Percentiles rank a stretch among this genome's conserved stretches.
Evolutionary conservation across 2,888 invertebrate genomes (phyloP).

Genomic region (Dione vanillae): DNA sequence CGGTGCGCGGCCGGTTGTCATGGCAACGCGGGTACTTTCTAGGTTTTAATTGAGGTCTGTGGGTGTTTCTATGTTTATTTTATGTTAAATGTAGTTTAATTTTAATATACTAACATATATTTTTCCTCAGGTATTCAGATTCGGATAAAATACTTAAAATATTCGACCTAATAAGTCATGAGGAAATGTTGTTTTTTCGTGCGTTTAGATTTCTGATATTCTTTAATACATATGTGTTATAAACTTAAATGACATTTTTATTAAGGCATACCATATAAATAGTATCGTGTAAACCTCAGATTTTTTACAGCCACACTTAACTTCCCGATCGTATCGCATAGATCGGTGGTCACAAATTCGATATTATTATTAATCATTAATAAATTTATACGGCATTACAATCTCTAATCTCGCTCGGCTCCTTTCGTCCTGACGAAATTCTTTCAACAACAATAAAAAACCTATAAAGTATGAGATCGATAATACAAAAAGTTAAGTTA

Average conservation of each 20-base stretch:
- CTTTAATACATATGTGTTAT: not conserved
- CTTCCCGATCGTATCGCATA: slow-evolving; percentile 23
- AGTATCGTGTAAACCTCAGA: slow-evolving; percentile 3
- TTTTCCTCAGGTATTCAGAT: not conserved
- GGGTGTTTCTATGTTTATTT: not conserved
- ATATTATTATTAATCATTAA: slow-evolving; percentile 79
- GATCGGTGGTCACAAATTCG: slow-evolving; percentile 54
- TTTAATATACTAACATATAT: not conserved
- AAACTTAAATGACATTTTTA: slow-evolving; percentile 17
- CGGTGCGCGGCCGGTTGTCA: slow-evolving; percentile 5
- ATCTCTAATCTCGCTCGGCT: slow-evolving; percentile 70
- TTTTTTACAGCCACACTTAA: slow-evolving; percentile 20
- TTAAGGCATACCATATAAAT: slow-evolving; percentile 12
- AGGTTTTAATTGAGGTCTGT: not conserved
- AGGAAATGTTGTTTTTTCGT: no score
- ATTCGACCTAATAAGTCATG: no score
- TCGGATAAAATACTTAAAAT: no score
- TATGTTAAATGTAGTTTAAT: not conserved
- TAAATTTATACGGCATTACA: slow-evolving; percentile 77
- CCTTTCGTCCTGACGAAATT: slow-evolving; percentile 61
- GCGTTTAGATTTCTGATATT: not conserved
- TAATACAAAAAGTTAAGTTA: slow-evolving; percentile 50
- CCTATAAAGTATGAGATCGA: slow-evolving; percentile 68
- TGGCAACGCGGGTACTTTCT: slow-evolving; percentile 1
- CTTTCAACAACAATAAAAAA: slow-evolving; percentile 62